Percentiles rank a stretch among this genome's conserved stretches.
Conservation (phyloP, 2,888 invertebrate species). For the Tillus elongatus region DNA sequence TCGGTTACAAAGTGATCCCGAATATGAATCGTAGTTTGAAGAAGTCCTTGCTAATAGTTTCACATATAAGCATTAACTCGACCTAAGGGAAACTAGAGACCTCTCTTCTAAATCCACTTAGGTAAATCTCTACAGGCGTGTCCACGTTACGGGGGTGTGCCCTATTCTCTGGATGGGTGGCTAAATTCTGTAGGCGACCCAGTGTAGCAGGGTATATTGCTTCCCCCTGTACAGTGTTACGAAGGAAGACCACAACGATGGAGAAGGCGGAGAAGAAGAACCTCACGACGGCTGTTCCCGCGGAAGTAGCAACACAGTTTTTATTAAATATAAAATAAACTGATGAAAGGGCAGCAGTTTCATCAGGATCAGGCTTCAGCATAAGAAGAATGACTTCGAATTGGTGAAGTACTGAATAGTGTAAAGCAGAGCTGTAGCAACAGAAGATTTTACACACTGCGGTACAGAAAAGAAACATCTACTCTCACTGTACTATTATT, state of each 20-base stretch:
- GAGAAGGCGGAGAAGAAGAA: background rate
- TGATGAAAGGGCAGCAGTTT: background rate
- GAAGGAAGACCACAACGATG: background rate
- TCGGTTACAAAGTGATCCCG: no score
- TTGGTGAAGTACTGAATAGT: background rate
- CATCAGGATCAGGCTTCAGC: conserved; percentile 4
- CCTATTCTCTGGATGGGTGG: no score
- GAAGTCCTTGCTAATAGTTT: no score
- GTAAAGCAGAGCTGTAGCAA: background rate
- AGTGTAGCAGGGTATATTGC: no score
- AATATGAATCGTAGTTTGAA: no score
- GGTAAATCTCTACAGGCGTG: no score
- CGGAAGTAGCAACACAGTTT: background rate
- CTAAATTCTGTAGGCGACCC: no score
- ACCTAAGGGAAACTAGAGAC: background rate
- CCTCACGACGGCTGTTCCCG: background rate
- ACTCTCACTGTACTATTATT: conserved; percentile 3
- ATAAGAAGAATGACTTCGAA: conserved; percentile 3
- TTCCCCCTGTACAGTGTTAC: no score
- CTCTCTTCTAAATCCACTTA: no score
- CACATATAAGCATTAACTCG: background rate
- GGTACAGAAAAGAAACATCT: background rate
- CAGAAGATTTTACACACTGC: background rate
- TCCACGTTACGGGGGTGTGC: no score
- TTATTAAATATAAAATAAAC: conserved; percentile 1